A percentile compares a stretch with the other conserved stretches of the same genome.
Conservation (phyloP, 2,113 vertebrate genomes). For the Chlorodrepanis virens region DNA sequence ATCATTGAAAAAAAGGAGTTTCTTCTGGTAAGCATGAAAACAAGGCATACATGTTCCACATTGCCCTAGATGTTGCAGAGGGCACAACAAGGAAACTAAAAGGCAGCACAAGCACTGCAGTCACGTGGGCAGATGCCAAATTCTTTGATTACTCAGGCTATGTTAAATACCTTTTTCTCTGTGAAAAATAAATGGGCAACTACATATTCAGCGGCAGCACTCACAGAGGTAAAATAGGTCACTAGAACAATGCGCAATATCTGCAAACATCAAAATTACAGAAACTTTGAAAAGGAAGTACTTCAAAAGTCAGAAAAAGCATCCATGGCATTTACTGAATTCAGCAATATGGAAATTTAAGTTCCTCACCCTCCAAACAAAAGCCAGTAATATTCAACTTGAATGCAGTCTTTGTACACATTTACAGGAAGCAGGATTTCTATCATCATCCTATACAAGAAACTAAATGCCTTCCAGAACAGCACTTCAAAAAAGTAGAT, state of each 20-base stretch:
- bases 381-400: neutral
- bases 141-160: neutral
- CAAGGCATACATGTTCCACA: neutral
- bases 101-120: neutral
- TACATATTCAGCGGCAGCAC: neutral
- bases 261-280: neutral
- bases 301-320: neutral
- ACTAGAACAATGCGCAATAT: fast-evolving
- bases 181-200: neutral
- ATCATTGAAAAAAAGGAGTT: neutral
- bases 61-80: neutral
- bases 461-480: neutral
- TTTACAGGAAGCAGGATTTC: neutral
- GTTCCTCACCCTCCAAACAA: neutral
- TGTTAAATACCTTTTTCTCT: neutral
- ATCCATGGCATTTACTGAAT: neutral
- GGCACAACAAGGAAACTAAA: neutral
- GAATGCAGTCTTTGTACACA: neutral
- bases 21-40: neutral
- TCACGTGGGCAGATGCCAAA: neutral
- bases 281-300: neutral
- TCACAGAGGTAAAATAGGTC: neutral
- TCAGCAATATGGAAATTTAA: neutral
- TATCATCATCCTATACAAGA: neutral
- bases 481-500: neutral